These are phyloP conservation scores for Drosophila prostipennis DNA, from an alignment of 2,888 invertebrate species.

Conservation along the genomic window DNA sequence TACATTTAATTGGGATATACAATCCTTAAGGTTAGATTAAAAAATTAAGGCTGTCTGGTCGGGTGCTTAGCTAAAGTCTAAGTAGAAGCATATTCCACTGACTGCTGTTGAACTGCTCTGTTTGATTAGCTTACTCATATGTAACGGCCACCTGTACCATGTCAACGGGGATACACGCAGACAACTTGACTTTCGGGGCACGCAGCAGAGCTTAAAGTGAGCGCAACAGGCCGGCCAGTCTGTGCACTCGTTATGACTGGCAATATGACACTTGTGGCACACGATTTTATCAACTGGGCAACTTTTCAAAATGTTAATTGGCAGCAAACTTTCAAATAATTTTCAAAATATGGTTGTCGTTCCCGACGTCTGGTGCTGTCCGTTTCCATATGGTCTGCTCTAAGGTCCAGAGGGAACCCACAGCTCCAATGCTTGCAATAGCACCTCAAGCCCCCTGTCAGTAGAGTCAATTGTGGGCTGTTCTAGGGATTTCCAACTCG, in stretches of 20 bases:
- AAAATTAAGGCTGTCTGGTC: not conserved
- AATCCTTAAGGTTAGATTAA: not conserved
- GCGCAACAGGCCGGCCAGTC: conserved; percentile 16
- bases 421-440: not conserved
- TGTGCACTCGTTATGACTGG: conserved; percentile 41
- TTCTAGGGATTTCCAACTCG: conserved; percentile 16
- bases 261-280: conserved; percentile 62
- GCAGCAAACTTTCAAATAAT: conserved; percentile 58
- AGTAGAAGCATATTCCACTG: not conserved
- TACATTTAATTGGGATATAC: no score
- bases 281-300: conserved; percentile 55
- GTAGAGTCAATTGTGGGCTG: not conserved
- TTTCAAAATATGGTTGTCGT: conserved; percentile 21
- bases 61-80: not conserved
- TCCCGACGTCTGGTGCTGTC: not conserved
- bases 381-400: not conserved
- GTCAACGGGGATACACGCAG: conserved; percentile 21
- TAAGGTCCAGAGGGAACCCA: not conserved
- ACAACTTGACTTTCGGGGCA: conserved; percentile 47
- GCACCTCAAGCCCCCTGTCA: not conserved
- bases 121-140: conserved; percentile 18
- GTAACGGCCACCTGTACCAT: conserved; percentile 46
- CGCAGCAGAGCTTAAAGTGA: conserved; percentile 37
- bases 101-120: not conserved
- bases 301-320: conserved; percentile 63